Evolutionary conservation across 2,888 invertebrate species (phyloP), one percentile per base, ranked within the genome.

Genomic region (Adelphocoris suturalis): DNA sequence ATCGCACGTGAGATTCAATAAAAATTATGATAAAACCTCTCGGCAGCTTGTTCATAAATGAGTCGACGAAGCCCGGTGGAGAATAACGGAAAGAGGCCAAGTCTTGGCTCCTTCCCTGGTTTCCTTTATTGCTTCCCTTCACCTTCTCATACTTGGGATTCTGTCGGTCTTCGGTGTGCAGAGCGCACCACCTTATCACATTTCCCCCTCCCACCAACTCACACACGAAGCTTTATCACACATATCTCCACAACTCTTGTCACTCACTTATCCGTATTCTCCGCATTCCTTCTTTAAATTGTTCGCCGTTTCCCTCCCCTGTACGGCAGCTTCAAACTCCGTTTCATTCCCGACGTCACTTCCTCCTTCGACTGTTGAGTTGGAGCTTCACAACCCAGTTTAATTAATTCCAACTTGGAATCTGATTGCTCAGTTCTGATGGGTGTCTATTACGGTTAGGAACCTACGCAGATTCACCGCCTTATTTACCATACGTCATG

Each of bases 241-340:
- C 75, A 86, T 75, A 86, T 86, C 86, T 86, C 75, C 86, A 75
- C 75, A 75, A 86, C 75, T 86, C 86, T 86, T 86, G 86, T 86
- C 86, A 86, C 75, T 86, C 86, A 86, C 86, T 86, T 86, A 46
- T 75, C 86, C 75, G 57, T 28, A 55, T 46, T 75, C n/a, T 37
- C 86, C 76, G 86, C 61, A 86, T 86, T 86, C 86, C 86, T 68
- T 86, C 68, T 86, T 86, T 86, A 68, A 86, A 86, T 75, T 86
- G 68, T 68, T 86, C 68, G 23, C 68, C 9, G 19, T 12, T 27
- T 19, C 68, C 68, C 37, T 81, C 19, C 23, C 11, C 28, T 78
- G n/a, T 23, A 68, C 4, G 68, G 12, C 68, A 3, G 4, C 68
- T 5, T 68, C 68, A 68, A 68, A 68, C 23, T 5, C 23, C 23